Evolutionary conservation across 2,797 vertebrate genomes (phyloP), one percentile per base, ranked within the genome.

Genomic region (Lindbergichthys nudifrons): DNA sequence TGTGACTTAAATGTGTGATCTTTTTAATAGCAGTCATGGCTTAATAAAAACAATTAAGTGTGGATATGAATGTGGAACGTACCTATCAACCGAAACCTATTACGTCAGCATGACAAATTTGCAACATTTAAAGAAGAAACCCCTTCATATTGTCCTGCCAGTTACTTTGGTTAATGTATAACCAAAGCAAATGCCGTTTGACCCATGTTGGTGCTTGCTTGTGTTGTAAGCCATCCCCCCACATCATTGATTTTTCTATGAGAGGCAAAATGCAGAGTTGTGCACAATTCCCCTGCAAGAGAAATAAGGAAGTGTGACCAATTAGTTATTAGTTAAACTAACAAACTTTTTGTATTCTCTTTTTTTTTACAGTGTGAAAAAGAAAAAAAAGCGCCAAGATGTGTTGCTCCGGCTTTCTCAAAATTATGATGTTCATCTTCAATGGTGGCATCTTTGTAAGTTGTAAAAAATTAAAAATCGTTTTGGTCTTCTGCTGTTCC

Each of bases 401-500:
- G 94, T 90, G 90, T 79, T 95, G 94, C 80, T 74, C 87, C 47
- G 8, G 87, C 8, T 91, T 95, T 52, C 91, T 96, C 81, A 96
- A 96, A 86, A 67, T 87, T 0, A 93, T 94, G 91, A 95, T 96
- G 95, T 95, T 96, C 41, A 16, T 94, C 76, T 94, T 95, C 84
- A 96, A 95, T 45, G 92, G 93, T 11, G 32, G 57, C 82, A 95
- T 96, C 85, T 95, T 94, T 87, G 95, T 96, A 88, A 95, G 95
- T 95, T 51, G 10, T 12, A 41, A 16, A 51, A 36, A 36, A 36
- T 1, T 41, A 51, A 16, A 3, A 47, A 2, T 45, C 36, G 0
- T 48, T 21, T 26, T 54, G 2, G 21, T 3, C 15, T 41, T 65
- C 30, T 63, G 6, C 15, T 19, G 14, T 66, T 18, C 39, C 18